phyloP scores from a whole-genome alignment of 2,888 invertebrate species.

The Drosophila ustulata region DNA sequence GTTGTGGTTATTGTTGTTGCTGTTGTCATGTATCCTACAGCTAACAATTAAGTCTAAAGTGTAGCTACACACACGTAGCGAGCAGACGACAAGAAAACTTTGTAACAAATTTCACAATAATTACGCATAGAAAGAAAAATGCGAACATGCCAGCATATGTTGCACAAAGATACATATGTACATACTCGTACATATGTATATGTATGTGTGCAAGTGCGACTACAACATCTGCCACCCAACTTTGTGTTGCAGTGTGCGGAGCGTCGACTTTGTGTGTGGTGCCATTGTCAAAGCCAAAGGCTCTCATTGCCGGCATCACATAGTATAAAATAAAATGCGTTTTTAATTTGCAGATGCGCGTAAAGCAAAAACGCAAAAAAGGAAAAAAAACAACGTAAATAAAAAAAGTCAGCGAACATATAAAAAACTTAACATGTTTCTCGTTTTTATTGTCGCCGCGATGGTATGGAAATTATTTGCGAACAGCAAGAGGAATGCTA shows the following conservation, averaged over 20 bases:
- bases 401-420: slow-evolving; percentile 16
- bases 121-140: slow-evolving; percentile 61
- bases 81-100: slow-evolving; percentile 62
- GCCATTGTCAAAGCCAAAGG: slow-evolving; percentile 70
- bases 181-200: not conserved
- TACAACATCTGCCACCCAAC: slow-evolving; percentile 23
- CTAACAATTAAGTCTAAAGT: slow-evolving; percentile 79
- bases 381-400: slow-evolving; percentile 14
- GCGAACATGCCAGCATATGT: slow-evolving; percentile 51
- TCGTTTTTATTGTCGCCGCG: slow-evolving; percentile 69
- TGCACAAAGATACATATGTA: slow-evolving; percentile 11
- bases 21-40: slow-evolving; percentile 74
- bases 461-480: slow-evolving; percentile 62
- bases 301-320: slow-evolving; percentile 37
- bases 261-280: slow-evolving; percentile 38
- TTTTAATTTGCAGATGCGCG: slow-evolving; percentile 81
- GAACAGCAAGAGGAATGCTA: slow-evolving; percentile 70
- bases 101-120: slow-evolving; percentile 68
- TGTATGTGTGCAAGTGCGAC: not conserved
- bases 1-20: slow-evolving; percentile 51
- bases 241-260: slow-evolving; percentile 35
- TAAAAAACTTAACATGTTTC: slow-evolving; percentile 55
- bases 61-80: slow-evolving; percentile 63
- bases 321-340: slow-evolving; percentile 77
- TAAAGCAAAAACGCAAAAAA: slow-evolving; percentile 48